Conservation (phyloP, 2,888 invertebrate species). For the Plusia festucae region DNA sequence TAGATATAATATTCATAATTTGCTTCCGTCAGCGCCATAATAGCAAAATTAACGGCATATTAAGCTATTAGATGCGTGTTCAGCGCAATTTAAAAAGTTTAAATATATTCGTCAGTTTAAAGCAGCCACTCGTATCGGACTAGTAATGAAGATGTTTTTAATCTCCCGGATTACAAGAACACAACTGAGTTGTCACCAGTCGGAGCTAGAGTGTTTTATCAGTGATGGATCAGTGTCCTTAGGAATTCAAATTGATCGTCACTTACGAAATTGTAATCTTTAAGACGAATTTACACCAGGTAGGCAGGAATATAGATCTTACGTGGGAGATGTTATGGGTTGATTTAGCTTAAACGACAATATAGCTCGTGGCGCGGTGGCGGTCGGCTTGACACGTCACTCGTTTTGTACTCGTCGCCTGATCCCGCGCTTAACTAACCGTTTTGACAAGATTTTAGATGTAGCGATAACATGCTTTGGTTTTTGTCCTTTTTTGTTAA, state of each 20-base stretch:
- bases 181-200: conserved; percentile 86
- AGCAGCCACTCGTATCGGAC: conserved; percentile 49
- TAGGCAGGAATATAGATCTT: conserved; percentile 61
- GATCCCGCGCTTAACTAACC: conserved; percentile 87
- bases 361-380: conserved; percentile 61
- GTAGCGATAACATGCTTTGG: conserved; percentile 70
- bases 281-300: conserved; percentile 11
- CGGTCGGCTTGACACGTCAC: conserved; percentile 72
- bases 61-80: conserved; percentile 67
- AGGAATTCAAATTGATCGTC: conserved; percentile 84
- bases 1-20: conserved; percentile 76
- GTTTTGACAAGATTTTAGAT: conserved; percentile 87
- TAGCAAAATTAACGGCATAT: conserved; percentile 72
- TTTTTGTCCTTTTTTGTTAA: conserved; percentile 60
- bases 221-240: conserved; percentile 87
- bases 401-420: conserved; percentile 86
- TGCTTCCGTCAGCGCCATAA: conserved; percentile 69
- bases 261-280: conserved; percentile 69
- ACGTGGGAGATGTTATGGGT: conserved; percentile 28
- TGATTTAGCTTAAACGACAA: conserved; percentile 42
- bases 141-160: conserved; percentile 74
- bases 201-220: conserved; percentile 82
- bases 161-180: conserved; percentile 81
- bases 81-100: conserved; percentile 59
- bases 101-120: conserved; percentile 56